phyloP scores from a whole-genome alignment of 30 jellyfish, hydroid and myxozoan genomes.

The Chrysaora quinquecirrha region DNA sequence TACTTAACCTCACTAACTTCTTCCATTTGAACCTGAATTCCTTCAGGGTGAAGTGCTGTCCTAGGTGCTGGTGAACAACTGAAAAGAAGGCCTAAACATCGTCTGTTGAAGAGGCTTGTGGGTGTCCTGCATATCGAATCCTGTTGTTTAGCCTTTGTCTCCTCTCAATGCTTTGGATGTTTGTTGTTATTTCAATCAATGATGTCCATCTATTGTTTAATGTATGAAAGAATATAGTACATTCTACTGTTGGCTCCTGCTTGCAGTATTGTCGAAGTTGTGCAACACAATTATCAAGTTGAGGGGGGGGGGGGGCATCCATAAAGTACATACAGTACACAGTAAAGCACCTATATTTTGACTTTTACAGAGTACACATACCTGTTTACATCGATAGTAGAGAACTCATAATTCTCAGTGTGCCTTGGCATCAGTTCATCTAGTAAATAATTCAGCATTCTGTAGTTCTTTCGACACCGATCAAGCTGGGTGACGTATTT shows the following conservation, averaged over 20 bases:
- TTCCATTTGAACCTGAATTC: constrained; percentile 25
- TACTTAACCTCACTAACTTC: constrained; percentile 2
- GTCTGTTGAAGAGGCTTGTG: neutral
- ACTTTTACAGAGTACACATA: too few species aligned
- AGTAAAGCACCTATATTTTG: too few species aligned
- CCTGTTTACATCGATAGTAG: constrained; percentile 23
- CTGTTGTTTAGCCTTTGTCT: neutral
- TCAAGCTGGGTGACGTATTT: constrained; percentile 20
- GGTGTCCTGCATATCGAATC: neutral
- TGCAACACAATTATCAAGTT: too few species aligned
- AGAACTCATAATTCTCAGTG: constrained; percentile 24
- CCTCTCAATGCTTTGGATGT: neutral
- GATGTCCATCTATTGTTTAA: too few species aligned
- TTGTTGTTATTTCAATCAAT: neutral
- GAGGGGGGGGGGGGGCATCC: too few species aligned
- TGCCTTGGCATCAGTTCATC: constrained; percentile 27
- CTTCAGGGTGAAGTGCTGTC: constrained; percentile 28
- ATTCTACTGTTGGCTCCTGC: too few species aligned
- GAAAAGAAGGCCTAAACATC: neutral
- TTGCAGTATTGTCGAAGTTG: too few species aligned
- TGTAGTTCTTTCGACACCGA: constrained; percentile 24
- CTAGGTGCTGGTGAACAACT: constrained; percentile 18
- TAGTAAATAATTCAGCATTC: neutral
- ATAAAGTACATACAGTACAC: too few species aligned
- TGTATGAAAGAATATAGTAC: too few species aligned